Percentiles rank a stretch among this genome's conserved stretches.
Conservation (phyloP, 2,888 invertebrate species). For the Heliconius ismenius region DNA sequence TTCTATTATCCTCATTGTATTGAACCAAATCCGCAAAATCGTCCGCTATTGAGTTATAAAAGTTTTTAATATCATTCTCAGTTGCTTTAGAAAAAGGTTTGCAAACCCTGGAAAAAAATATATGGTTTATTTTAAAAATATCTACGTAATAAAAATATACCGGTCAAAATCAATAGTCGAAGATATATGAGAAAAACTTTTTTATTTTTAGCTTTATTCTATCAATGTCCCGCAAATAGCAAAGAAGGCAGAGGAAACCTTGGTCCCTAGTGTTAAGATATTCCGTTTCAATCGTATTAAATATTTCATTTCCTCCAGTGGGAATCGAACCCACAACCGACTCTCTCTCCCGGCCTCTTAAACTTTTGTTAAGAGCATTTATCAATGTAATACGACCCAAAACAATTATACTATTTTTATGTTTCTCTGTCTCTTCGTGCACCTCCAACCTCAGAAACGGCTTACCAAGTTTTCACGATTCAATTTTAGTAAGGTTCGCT, state of each 20-base stretch:
- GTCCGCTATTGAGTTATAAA: slow-evolving; percentile 90
- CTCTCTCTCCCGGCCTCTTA: too few relatives aligned
- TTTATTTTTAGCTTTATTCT: too few relatives aligned
- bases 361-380: background rate
- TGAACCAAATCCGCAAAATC: slow-evolving; percentile 96
- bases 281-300: too few relatives aligned
- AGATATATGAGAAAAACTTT: background rate
- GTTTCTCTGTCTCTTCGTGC: background rate
- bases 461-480: too few relatives aligned
- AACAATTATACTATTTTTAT: background rate
- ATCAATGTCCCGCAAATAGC: too few relatives aligned
- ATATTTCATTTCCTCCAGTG: too few relatives aligned
- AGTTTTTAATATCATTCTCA: slow-evolving; percentile 87
- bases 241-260: too few relatives aligned
- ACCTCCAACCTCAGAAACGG: too few relatives aligned
- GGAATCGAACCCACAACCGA: too few relatives aligned
- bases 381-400: background rate
- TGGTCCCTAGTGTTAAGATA: too few relatives aligned
- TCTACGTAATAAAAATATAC: background rate
- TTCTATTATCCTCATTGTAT: slow-evolving; percentile 95
- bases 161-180: background rate
- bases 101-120: slow-evolving; percentile 83
- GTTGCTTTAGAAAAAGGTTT: slow-evolving; percentile 85
- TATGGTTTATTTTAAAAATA: background rate
- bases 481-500: too few relatives aligned